Evolutionary conservation across 2,888 invertebrate genomes (phyloP).

Genomic region (Iselma pallidipennis): DNA sequence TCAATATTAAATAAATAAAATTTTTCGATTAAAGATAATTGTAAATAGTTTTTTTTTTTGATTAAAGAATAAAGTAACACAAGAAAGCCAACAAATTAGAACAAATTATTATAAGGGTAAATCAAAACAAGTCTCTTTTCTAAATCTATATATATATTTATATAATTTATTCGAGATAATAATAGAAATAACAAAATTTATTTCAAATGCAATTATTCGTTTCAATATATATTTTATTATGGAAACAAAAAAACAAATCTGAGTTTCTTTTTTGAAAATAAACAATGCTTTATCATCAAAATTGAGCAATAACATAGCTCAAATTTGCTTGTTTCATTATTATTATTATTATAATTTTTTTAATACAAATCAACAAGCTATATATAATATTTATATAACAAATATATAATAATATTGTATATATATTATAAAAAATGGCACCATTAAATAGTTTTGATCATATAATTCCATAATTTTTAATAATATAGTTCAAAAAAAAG

Average conservation of each 20-base stretch:
- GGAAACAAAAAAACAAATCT: background rate
- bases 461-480: background rate
- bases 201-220: background rate
- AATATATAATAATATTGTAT: background rate
- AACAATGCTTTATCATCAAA: background rate
- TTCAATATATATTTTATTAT: background rate
- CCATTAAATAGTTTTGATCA: background rate
- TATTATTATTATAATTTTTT: too few relatives aligned
- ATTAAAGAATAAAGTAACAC: too few relatives aligned
- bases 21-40: background rate
- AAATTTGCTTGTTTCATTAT: background rate
- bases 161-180: background rate
- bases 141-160: background rate
- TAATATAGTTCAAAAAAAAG: too few relatives aligned
- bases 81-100: too few relatives aligned
- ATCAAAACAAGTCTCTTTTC: background rate
- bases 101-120: too few relatives aligned
- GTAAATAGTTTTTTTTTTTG: background rate
- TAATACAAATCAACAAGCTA: background rate
- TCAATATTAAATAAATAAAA: constrained; percentile 36
- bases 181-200: background rate
- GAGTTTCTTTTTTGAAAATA: background rate
- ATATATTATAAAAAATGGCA: background rate
- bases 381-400: background rate
- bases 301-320: background rate